Evolutionary conservation across 2,113 vertebrate species (phyloP).

Genomic region (Solea solea): DNA sequence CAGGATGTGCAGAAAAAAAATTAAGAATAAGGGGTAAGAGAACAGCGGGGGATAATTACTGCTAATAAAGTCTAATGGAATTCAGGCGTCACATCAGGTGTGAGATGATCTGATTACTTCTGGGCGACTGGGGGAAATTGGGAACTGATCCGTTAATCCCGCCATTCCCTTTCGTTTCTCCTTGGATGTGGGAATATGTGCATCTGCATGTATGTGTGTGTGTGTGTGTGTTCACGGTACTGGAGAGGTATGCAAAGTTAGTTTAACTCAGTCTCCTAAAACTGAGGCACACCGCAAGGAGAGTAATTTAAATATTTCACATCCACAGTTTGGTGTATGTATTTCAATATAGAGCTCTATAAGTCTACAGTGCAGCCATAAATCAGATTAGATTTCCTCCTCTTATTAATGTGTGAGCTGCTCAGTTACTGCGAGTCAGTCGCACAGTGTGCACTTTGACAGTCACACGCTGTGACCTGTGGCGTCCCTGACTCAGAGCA

Average conservation of each 20-base stretch:
- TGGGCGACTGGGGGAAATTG: slow-evolving; percentile 77
- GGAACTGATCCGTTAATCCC: slow-evolving; percentile 83
- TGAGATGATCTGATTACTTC: slow-evolving; percentile 82
- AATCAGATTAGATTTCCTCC: slow-evolving; percentile 40
- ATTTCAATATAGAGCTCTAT: slow-evolving; percentile 24
- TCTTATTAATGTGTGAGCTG: slow-evolving; percentile 34
- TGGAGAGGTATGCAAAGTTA: slow-evolving; percentile 56
- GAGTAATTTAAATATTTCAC: slow-evolving; percentile 51
- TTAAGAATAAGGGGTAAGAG: slow-evolving; percentile 40
- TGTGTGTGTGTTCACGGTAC: slow-evolving; percentile 32
- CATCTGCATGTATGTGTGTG: slow-evolving; percentile 28
- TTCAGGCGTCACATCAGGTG: slow-evolving; percentile 82
- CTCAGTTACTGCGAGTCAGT: slow-evolving; percentile 24
- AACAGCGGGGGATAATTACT: slow-evolving; percentile 81
- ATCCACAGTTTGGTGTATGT: slow-evolving; percentile 44
- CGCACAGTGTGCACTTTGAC: slow-evolving; percentile 40
- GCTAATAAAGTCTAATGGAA: slow-evolving; percentile 85
- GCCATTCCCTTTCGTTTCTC: slow-evolving; percentile 62
- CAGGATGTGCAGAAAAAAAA: slow-evolving; percentile 57
- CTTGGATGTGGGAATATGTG: slow-evolving; percentile 38
- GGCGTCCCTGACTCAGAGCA: slow-evolving; percentile 36
- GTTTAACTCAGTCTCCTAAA: slow-evolving; percentile 44
- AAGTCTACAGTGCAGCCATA: slow-evolving; percentile 18
- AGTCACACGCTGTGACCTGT: slow-evolving; percentile 47
- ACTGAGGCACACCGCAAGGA: slow-evolving; percentile 42